Conservation (phyloP, 2,888 invertebrate species). For the Pterostichus niger region DNA sequence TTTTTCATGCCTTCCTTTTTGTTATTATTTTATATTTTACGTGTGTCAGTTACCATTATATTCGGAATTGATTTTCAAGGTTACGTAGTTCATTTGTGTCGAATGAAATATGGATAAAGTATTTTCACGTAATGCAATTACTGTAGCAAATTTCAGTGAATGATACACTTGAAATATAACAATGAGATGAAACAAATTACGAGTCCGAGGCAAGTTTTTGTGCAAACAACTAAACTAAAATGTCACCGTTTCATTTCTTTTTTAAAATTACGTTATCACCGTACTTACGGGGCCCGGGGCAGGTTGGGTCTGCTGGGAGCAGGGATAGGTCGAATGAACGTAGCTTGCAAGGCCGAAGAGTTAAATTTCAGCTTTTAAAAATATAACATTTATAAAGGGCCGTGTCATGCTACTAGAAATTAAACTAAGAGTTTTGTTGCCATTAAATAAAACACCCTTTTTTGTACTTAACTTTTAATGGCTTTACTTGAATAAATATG, state of each 20-base stretch:
- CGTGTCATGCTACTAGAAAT: conserved; percentile 59
- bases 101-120: not conserved
- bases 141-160: not conserved
- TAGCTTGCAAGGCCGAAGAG: conserved; percentile 48
- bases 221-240: conserved; percentile 23
- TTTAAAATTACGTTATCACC: conserved; percentile 56
- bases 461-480: conserved; percentile 64
- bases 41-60: conserved; percentile 18
- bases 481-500: conserved; percentile 62
- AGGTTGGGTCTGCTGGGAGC: conserved; percentile 13
- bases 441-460: conserved; percentile 61
- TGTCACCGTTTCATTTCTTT: conserved; percentile 45
- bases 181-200: not conserved
- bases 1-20: conserved; percentile 8
- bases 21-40: conserved; percentile 1
- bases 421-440: conserved; percentile 60
- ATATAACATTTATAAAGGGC: conserved; percentile 61
- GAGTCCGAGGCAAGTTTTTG: conserved; percentile 7
- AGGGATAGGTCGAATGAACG: conserved; percentile 44
- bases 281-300: conserved; percentile 31
- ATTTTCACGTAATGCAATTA: conserved; percentile 10
- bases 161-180: not conserved
- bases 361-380: conserved; percentile 56
- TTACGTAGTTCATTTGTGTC: not conserved
- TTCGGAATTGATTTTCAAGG: conserved; percentile 26